phyloP scores from a whole-genome alignment of 2,113 vertebrate species.

The Tetrax tetrax region DNA sequence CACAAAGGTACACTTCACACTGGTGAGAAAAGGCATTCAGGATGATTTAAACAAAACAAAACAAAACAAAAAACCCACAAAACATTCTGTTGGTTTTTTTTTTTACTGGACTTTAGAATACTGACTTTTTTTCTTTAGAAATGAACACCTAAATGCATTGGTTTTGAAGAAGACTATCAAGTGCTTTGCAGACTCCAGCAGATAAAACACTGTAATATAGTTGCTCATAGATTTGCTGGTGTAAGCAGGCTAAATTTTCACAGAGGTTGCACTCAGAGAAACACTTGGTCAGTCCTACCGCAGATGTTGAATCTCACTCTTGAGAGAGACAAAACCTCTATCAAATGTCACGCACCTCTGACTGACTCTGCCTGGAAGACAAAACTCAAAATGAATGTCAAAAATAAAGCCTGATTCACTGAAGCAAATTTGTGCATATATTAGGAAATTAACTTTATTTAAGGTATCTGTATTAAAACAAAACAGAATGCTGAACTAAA shows the following conservation, averaged over 20 bases:
- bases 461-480: background rate
- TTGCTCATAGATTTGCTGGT: background rate
- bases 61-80: too few species aligned
- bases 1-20: background rate
- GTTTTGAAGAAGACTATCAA: background rate
- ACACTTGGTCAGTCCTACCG: background rate
- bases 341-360: background rate
- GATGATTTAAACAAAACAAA: background rate
- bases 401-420: background rate
- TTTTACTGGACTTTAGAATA: background rate
- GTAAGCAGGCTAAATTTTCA: background rate
- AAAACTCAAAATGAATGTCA: background rate
- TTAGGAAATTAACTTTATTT: background rate
- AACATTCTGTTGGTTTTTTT: accelerated
- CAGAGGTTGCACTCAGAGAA: background rate
- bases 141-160: background rate
- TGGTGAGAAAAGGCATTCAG: background rate
- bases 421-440: background rate
- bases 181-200: background rate
- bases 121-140: background rate
- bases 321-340: background rate
- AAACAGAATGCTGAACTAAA: background rate
- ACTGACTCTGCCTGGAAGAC: background rate
- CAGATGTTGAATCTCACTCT: background rate
- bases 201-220: background rate